Conservation (phyloP, 2,888 invertebrate species). For the Lepetodrilus schrolli region DNA sequence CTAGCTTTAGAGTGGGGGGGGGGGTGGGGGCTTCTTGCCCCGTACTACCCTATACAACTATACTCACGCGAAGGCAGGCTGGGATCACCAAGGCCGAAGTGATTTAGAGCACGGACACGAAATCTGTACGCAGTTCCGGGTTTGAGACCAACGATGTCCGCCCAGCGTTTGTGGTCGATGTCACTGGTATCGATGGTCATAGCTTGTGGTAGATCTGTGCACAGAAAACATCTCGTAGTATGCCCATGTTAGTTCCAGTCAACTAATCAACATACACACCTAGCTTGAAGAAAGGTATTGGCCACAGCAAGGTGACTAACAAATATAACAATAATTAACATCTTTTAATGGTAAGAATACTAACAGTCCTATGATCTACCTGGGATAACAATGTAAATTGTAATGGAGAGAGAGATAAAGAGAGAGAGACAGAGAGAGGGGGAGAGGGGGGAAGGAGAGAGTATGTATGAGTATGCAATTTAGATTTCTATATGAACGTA, state of each 20-base stretch:
- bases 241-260: not conserved
- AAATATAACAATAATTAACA: no score
- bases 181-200: not conserved
- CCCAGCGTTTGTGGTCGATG: conserved; percentile 16
- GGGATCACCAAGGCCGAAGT: conserved; percentile 84
- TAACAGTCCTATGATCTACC: no score
- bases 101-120: conserved; percentile 89
- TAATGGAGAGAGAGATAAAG: no score
- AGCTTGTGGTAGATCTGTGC: not conserved
- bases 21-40: no score
- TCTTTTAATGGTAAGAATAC: no score
- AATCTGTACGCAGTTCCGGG: conserved; percentile 95
- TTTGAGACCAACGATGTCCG: conserved; percentile 77
- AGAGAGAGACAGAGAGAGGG: no score
- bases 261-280: not conserved
- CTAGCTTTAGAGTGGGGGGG: no score
- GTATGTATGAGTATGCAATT: no score
- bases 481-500: no score
- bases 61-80: conserved; percentile 80
- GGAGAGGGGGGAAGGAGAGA: no score
- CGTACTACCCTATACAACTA: not conserved
- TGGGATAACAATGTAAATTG: no score
- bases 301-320: not conserved
- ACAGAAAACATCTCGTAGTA: not conserved
- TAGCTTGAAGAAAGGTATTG: not conserved